Base-by-base conservation (phyloP, 2,113 vertebrate genomes). In the Condylura cristata region DNA sequence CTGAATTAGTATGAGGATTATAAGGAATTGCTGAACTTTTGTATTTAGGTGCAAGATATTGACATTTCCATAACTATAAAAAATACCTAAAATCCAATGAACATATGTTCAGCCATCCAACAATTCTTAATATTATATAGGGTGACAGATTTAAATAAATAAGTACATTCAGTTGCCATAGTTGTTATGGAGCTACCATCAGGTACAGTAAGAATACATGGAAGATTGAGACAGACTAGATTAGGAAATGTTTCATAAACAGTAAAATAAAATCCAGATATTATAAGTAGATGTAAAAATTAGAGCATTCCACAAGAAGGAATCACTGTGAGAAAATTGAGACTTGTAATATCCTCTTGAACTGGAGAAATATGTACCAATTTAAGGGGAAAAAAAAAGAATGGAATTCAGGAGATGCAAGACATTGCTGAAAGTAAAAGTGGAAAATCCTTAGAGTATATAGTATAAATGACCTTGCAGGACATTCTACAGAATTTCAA, bases 1-100 rank as follows among this genome's bases (percentile, higher is more conserved):
- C 28, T 86, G 30, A 92, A 4, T 79, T 90, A 65, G 41, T 70
- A 4, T 65, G 83, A 74, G 81, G 75, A 53, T 84, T 61, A 68
- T 11, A 56, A 75, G 30, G 24, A 6, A 71, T 66, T 84, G 1
- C 4, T 85, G 10, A 26, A 37, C 8, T 39, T n/a, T 70, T 39
- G 16, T 39, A 70, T 70, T 37, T 70, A 68, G 32, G n/a, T 44
- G 26, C 28, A 61, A 30, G 28, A 41, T 70, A 44, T 39, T 34
- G 37, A 70, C 39, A 71, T 86, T 75, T 34, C 79, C 24, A 65
- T n/a, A 68, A 13, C 30, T 87, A 0, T n/a, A 63, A 85, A 44
- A 75, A 48, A 18, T 0, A 34, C 34, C 20, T 37, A 10, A 76
- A 79, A 82, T 60, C 2, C 16, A n/a, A 11, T 53, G 78, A 56